Evolutionary conservation across 2,888 invertebrate genomes (phyloP), one percentile per base, ranked within the genome.

Genomic region (Netelia inedita): DNA sequence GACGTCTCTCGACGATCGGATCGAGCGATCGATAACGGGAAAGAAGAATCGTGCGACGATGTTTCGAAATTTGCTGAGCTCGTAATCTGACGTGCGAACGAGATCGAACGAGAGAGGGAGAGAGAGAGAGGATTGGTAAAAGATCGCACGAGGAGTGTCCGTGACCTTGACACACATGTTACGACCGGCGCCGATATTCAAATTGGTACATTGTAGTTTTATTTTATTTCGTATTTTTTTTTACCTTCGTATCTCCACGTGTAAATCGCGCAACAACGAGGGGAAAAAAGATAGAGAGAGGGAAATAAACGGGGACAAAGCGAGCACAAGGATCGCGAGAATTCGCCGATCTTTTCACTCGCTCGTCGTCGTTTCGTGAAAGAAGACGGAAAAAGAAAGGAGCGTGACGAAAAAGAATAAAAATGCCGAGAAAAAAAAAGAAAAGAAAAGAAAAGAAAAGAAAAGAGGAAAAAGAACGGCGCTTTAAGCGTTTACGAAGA

Each of bases 91-190:
- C 61, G 35, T 50, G 43, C 41, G 71, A 75, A 46, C 43, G 82
- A 68, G 82, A 68, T 23, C 23, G 66, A 50, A 11, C 28, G 19
- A n/a, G 41, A 1, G n/a, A n/a, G 43, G n/a, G 55, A 19, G 19
- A 57, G 19, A 57, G 41, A 41, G 66, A 46, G 66, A 19, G 65
- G 43, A 11, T 43, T 46, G 43, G 11, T 16, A 46, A 23, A 46
- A 72, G 21, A 46, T 46, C 16, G 21, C 16, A 23, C 2, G 21
- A 50, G 16, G 57, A 53, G 72, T 72, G 41, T 53, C 23, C 19
- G 41, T 16, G 72, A 50, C 82, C 82, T 73, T 78, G 82, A 41
- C 82, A 78, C 73, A 82, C 61, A 59, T 78, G 43, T 57, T 11
- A 10, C 14, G 46, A 28, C 19, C n/a, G 10, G 59, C 28, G 16